Conservation (phyloP, 2,797 vertebrate species). For the Muscicapa striata region DNA sequence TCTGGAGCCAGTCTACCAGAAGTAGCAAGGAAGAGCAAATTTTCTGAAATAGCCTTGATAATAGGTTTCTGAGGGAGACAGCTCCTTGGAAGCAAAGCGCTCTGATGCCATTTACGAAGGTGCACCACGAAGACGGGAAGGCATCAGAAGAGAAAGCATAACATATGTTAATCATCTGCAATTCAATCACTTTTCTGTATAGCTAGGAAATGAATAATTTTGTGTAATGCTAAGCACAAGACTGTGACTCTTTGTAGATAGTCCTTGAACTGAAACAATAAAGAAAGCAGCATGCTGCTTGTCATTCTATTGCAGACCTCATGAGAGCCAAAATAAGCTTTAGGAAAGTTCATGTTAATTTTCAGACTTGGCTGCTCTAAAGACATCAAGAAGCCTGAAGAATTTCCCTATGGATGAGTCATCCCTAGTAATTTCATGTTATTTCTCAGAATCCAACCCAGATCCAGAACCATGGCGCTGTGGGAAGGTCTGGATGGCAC, state of each 20-base stretch:
- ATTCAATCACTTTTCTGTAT: constrained; percentile 28
- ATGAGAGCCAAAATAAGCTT: constrained; percentile 1
- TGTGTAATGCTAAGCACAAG: constrained; percentile 11
- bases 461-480: not conserved
- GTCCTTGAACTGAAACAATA: constrained; percentile 53
- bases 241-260: constrained; percentile 22
- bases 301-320: not conserved
- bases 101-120: not conserved
- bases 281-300: constrained; percentile 13
- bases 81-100: constrained; percentile 1
- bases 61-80: constrained; percentile 39
- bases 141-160: constrained; percentile 19
- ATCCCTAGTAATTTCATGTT: not conserved
- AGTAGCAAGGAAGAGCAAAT: not conserved
- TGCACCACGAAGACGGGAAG: not conserved
- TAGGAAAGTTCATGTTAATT: constrained; percentile 8
- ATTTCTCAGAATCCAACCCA: not conserved
- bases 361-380: not conserved
- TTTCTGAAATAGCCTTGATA: constrained; percentile 48
- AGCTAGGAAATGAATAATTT: constrained; percentile 50
- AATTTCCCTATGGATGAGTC: not conserved
- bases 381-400: not conserved
- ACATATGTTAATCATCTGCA: constrained; percentile 26
- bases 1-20: constrained; percentile 10
- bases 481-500: not conserved